phyloP scores from a whole-genome alignment of 2,888 invertebrate genomes.

The Koerneria pararmatus region DNA sequence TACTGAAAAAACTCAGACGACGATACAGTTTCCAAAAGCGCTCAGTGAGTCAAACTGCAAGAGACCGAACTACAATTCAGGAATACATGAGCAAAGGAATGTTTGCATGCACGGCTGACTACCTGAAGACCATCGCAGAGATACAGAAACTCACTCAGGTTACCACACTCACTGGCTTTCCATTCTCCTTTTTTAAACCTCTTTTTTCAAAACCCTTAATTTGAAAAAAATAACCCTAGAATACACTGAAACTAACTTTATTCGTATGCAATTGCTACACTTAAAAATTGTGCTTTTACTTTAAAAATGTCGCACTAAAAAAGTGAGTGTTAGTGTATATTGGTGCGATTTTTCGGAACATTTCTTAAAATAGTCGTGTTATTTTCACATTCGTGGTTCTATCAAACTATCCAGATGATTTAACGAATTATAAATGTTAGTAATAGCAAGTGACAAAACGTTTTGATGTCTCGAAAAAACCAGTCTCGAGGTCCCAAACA shows the following conservation, averaged over 20 bases:
- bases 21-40: too few relatives aligned
- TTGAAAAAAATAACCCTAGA: background rate
- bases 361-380: too few relatives aligned
- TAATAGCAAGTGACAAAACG: too few relatives aligned
- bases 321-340: background rate
- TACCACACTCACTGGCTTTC: background rate
- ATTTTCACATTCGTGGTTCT: too few relatives aligned
- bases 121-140: slow-evolving; percentile 16
- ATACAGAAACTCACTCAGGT: slow-evolving; percentile 21
- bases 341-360: too few relatives aligned
- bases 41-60: too few relatives aligned
- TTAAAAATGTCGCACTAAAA: background rate
- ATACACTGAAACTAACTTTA: background rate
- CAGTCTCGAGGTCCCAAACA: too few relatives aligned
- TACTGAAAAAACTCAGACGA: too few relatives aligned
- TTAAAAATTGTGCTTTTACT: background rate
- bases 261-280: background rate
- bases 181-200: background rate
- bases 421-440: too few relatives aligned
- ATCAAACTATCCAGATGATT: too few relatives aligned
- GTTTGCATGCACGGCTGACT: slow-evolving; percentile 7
- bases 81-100: slow-evolving; percentile 19
- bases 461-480: too few relatives aligned
- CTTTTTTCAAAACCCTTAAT: background rate
- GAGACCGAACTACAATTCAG: too few relatives aligned